phyloP scores from a whole-genome alignment of 2,797 vertebrate genomes.

The Tapirus indicus region DNA sequence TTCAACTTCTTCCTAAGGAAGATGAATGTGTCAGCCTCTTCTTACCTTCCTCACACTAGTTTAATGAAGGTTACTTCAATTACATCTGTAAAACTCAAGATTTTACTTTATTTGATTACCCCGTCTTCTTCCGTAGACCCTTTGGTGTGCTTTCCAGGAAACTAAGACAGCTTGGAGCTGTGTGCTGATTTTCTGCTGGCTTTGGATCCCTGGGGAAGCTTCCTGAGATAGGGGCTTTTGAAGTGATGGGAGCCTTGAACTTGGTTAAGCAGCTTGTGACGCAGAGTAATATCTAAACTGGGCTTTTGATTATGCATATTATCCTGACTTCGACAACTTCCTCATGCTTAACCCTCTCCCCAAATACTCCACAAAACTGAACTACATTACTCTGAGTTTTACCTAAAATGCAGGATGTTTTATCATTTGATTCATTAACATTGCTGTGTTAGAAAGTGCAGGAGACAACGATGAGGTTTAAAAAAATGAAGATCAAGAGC shows the following conservation, averaged over 20 bases:
- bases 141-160: constrained; percentile 15
- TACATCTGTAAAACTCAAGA: not conserved
- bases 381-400: not conserved
- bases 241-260: not conserved
- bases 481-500: not conserved
- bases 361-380: not conserved
- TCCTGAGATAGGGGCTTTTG: not conserved
- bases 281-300: not conserved
- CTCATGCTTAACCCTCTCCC: not conserved
- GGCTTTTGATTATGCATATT: constrained; percentile 2
- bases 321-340: not conserved
- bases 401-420: constrained; percentile 8
- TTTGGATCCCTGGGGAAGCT: not conserved
- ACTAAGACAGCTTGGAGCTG: not conserved
- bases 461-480: not conserved
- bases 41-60: not conserved
- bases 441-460: not conserved
- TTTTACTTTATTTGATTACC: constrained; percentile 12
- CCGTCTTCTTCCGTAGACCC: not conserved
- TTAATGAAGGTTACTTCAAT: constrained; percentile 24
- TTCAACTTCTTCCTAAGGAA: not conserved
- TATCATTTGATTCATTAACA: constrained; percentile 6
- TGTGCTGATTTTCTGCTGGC: not conserved
- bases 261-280: not conserved
- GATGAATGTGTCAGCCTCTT: not conserved